Base-by-base conservation (phyloP, 2,113 vertebrate species). In the Coreoperca whiteheadi region DNA sequence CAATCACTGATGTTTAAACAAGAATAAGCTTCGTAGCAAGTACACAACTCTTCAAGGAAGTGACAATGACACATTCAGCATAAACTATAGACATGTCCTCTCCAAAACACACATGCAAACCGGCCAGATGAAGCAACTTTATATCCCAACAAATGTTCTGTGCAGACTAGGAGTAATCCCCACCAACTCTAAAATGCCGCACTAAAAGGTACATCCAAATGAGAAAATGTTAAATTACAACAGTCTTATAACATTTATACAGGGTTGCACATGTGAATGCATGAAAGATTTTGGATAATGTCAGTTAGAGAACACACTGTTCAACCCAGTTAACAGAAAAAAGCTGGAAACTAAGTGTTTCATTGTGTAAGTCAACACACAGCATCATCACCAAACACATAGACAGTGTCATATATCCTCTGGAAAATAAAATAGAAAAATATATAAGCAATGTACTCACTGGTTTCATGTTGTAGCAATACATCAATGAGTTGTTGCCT, bases 401-500 rank as follows among this genome's bases (percentile, higher is more conserved):
- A 30, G 23, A 74, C 69, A 73, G 18, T 54, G 16, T 0, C 64
- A 54, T 15, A 37, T 18, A 50, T 80, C 61, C 50, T 32, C 6
- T 28, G 23, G 6, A 46, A 39, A 54, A 56, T 6, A 7, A 50
- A 37, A 48, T 2, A 81, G 71, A 32, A 80, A 57, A 1, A 51
- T 8, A 56, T 80, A 57, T 1, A 56, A 69, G 28, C 75, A 57
- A 72, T 57, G 73, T 87, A 95, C 97, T 98, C 91, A 98, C 98
- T 91, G 96, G 96, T 94, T 98, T 98, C 76, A 97, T 96, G 95
- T 97, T 98, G 96, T 97, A 99, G 95, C 97, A 97, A 93, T 97
- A 97, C 97, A 98, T 97, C 87, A 97, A 88, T 82, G 97, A 96
- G 96, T 94, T 97, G 96, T 95, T 96, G 88, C 95, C 96, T 95